A percentile compares a stretch with the other conserved stretches of the same genome.
Evolutionary conservation across 2,797 vertebrate genomes (phyloP).

Genomic region (Cyprinella venusta): DNA sequence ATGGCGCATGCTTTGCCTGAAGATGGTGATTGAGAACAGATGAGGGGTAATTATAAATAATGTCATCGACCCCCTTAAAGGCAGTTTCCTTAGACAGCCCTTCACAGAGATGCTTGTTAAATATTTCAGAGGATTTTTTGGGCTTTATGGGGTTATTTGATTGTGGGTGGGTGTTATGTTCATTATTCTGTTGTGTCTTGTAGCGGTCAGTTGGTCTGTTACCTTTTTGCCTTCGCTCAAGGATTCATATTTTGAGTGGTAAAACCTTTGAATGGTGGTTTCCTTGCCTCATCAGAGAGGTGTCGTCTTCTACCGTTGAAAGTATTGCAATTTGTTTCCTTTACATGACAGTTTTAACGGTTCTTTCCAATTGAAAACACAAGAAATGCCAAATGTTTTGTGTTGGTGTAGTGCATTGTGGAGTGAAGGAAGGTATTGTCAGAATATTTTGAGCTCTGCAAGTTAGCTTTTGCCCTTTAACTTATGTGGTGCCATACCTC

Average conservation of each 20-base stretch:
- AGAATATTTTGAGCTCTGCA: constrained; percentile 60
- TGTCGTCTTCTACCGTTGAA: constrained; percentile 55
- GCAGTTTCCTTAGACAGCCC: background rate
- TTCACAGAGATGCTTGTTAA: background rate
- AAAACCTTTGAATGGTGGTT: background rate
- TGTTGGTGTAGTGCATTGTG: constrained; percentile 61
- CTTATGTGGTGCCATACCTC: constrained; percentile 78
- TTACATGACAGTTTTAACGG: constrained; percentile 64
- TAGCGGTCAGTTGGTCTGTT: constrained; percentile 20
- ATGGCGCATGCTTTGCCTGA: constrained; percentile 64
- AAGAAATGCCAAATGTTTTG: constrained; percentile 64
- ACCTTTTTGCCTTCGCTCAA: constrained; percentile 29
- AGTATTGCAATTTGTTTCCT: constrained; percentile 67
- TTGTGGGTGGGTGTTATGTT: background rate
- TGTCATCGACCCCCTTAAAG: constrained; percentile 15
- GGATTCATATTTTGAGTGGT: constrained; percentile 10
- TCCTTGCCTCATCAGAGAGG: constrained; percentile 15
- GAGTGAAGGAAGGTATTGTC: constrained; percentile 55
- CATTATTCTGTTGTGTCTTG: constrained; percentile 23
- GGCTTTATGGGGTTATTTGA: constrained; percentile 18
- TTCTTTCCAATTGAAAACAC: constrained; percentile 60
- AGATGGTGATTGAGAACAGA: constrained; percentile 63
- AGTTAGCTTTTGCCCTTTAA: constrained; percentile 61
- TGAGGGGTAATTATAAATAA: constrained; percentile 67
- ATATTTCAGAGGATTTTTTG: background rate